phyloP scores from a whole-genome alignment of 2,888 invertebrate species.

The Tineola bisselliella region DNA sequence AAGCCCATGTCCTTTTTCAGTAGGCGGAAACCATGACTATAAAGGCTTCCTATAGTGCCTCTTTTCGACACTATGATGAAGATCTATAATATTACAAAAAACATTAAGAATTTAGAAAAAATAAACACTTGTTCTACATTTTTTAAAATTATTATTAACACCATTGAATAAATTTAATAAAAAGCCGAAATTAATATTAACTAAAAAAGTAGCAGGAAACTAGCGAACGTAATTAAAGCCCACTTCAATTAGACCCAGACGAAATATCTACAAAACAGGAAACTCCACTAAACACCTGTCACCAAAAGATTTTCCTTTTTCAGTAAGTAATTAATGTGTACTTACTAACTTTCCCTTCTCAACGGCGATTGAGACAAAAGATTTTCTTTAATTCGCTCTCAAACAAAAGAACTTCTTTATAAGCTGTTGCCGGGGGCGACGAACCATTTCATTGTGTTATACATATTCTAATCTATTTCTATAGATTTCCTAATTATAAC shows the following conservation, averaged over 20 bases:
- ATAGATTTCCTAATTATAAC: not conserved
- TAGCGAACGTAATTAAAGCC: not conserved
- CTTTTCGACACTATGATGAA: no score
- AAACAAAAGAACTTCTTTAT: not conserved
- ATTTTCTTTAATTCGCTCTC: not conserved
- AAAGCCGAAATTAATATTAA: no score
- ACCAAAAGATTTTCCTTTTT: not conserved
- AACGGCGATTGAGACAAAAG: not conserved
- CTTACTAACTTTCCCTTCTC: not conserved
- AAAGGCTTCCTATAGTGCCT: no score
- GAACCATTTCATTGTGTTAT: not conserved
- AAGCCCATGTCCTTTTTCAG: no score
- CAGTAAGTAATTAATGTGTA: slow-evolving; percentile 3
- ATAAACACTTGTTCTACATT: no score
- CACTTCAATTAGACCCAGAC: not conserved
- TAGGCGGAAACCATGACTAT: no score
- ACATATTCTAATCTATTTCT: not conserved
- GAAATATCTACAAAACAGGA: not conserved
- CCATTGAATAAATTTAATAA: no score
- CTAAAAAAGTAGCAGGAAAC: not conserved
- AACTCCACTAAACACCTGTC: slow-evolving; percentile 4
- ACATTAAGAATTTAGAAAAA: no score
- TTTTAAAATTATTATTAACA: no score
- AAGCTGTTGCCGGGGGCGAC: not conserved
- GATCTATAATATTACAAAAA: no score